phyloP scores from a whole-genome alignment of 1,140 invertebrate genomes.

The Adoxophyes honmai region DNA sequence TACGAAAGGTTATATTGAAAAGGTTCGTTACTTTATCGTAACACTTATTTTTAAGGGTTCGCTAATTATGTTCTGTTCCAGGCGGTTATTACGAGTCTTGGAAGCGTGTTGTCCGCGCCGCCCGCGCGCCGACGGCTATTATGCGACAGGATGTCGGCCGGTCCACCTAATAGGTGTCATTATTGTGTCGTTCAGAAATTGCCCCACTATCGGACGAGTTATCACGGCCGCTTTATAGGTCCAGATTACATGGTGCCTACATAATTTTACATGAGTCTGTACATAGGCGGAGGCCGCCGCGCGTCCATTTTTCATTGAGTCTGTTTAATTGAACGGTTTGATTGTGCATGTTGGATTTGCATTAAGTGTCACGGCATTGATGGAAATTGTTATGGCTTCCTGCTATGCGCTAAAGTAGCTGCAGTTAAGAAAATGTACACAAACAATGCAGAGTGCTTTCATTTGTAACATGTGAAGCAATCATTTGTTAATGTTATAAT shows the following conservation, averaged over 20 bases:
- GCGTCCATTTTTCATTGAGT: slow-evolving; percentile 30
- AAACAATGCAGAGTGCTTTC: background rate
- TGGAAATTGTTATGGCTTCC: background rate
- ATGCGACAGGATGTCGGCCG: slow-evolving; percentile 65
- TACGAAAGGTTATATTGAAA: background rate
- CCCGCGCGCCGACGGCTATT: slow-evolving; percentile 47
- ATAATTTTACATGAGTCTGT: slow-evolving; percentile 27
- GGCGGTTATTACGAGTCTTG: slow-evolving; percentile 18
- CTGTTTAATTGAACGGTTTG: slow-evolving; percentile 31
- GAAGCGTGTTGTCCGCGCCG: slow-evolving; percentile 52
- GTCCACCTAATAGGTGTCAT: slow-evolving; percentile 69
- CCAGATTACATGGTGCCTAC: slow-evolving; percentile 57
- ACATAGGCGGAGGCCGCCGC: slow-evolving; percentile 25
- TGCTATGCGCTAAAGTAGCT: background rate
- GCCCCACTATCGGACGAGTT: slow-evolving; percentile 69
- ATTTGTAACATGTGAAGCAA: background rate
- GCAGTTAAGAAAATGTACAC: background rate
- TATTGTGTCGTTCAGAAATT: slow-evolving; percentile 71
- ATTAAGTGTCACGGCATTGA: slow-evolving; percentile 8
- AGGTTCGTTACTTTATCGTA: background rate
- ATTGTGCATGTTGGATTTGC: slow-evolving; percentile 15
- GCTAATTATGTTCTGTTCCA: slow-evolving; percentile 12
- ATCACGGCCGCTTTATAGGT: slow-evolving; percentile 67
- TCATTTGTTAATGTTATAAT: background rate
- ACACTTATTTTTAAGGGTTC: slow-evolving; percentile 3